Percentiles rank a stretch among this genome's conserved stretches.
These are phyloP conservation scores for Cyanistes caeruleus DNA, from an alignment of 2,113 vertebrate species.

Conservation along the genomic window DNA sequence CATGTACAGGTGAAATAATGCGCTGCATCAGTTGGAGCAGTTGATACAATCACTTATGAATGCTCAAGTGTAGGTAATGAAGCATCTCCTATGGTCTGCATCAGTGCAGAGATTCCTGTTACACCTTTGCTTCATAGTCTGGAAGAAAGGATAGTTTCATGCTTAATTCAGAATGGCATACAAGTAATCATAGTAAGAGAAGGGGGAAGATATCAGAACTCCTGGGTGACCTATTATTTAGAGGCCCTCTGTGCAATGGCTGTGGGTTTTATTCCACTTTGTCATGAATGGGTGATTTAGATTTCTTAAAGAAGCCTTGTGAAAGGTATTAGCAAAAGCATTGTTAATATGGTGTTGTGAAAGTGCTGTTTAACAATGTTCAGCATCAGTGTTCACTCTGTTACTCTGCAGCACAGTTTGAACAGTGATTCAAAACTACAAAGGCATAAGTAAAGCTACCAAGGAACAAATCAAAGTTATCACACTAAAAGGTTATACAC, in stretches of 20 bases:
- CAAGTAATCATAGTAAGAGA: background rate
- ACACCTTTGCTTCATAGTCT: conserved; percentile 41
- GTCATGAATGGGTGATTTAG: background rate
- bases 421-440: background rate
- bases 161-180: conserved; percentile 28
- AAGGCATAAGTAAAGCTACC: background rate
- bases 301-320: background rate
- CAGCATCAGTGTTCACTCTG: fast-evolving
- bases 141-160: conserved; percentile 38
- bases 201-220: conserved; percentile 30
- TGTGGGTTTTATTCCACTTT: conserved; percentile 41
- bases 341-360: background rate
- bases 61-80: conserved; percentile 30
- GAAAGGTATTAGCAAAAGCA: background rate
- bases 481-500: no score
- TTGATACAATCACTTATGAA: conserved; percentile 42
- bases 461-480: background rate
- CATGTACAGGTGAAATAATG: conserved; percentile 33
- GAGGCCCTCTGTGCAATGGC: background rate
- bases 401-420: fast-evolving
- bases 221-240: conserved; percentile 44
- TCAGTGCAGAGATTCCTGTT: background rate
- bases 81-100: conserved; percentile 34
- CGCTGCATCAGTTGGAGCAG: background rate
- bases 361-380: background rate